phyloP scores from a whole-genome alignment of 1,140 invertebrate genomes.

The Diprion similis region DNA sequence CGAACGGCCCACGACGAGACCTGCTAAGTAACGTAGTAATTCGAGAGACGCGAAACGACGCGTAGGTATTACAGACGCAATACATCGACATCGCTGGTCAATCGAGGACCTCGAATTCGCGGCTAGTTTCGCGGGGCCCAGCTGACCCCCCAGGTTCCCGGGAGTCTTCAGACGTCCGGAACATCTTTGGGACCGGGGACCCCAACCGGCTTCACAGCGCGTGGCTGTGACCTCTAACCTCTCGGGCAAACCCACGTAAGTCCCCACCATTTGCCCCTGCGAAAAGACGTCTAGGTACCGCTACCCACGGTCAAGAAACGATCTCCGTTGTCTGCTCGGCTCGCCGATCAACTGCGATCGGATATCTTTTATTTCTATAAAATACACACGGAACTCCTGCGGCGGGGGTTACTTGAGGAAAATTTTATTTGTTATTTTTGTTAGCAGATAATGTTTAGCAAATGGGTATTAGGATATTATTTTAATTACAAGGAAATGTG shows the following conservation, averaged over 20 bases:
- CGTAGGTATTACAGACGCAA: too few species aligned
- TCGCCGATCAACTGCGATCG: neutral
- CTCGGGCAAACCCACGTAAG: constrained; percentile 4
- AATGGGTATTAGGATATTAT: too few species aligned
- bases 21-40: too few species aligned
- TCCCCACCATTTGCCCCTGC: neutral
- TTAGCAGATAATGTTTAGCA: too few species aligned
- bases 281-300: constrained; percentile 1
- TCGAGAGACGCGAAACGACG: too few species aligned
- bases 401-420: neutral
- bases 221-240: constrained; percentile 9
- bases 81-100: too few species aligned
- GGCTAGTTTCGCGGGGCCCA: too few species aligned
- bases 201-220: neutral
- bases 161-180: too few species aligned
- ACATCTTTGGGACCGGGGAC: neutral
- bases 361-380: neutral
- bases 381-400: neutral
- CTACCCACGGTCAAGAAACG: constrained; percentile 9
- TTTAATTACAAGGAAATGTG: too few species aligned
- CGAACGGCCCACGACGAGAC: too few species aligned
- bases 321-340: neutral
- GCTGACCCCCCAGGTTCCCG: too few species aligned
- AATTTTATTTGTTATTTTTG: neutral
- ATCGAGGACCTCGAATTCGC: too few species aligned